Evolutionary conservation across 2,113 vertebrate genomes (phyloP).

Genomic region (Dicerorhinus sumatrensis): DNA sequence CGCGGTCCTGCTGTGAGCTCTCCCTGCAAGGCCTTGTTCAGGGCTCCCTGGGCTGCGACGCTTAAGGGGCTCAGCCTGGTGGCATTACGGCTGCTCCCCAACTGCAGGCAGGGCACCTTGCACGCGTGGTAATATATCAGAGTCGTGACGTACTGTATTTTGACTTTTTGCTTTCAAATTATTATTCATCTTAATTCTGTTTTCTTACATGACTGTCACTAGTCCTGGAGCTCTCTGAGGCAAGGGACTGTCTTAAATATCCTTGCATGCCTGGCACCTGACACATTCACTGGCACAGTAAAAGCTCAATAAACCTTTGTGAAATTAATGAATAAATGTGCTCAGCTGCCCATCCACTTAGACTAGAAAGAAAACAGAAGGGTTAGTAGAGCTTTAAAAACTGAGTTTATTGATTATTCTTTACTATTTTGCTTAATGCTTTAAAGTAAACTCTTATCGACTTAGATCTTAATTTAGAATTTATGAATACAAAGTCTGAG

Average conservation of each 20-base stretch:
- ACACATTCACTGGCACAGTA: fast-evolving
- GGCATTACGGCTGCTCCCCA: fast-evolving
- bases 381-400: fast-evolving
- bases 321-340: fast-evolving
- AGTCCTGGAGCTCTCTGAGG: neutral
- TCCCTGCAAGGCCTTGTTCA: too few relatives aligned
- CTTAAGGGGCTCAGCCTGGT: fast-evolving
- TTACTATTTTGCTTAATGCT: neutral
- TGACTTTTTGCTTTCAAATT: too few relatives aligned
- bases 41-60: neutral
- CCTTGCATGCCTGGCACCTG: fast-evolving
- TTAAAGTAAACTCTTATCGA: neutral
- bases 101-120: too few relatives aligned
- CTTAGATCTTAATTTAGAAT: neutral
- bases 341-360: fast-evolving
- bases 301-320: fast-evolving
- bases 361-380: fast-evolving
- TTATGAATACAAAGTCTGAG: neutral
- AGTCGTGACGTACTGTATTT: too few relatives aligned
- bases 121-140: neutral
- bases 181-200: too few relatives aligned
- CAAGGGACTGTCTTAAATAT: fast-evolving
- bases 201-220: neutral
- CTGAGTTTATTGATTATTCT: neutral
- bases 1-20: too few relatives aligned